Percentiles rank a stretch among this genome's conserved stretches.
Evolutionary conservation across 1,140 invertebrate species (phyloP).

Genomic region (Teleopsis dalmanni): DNA sequence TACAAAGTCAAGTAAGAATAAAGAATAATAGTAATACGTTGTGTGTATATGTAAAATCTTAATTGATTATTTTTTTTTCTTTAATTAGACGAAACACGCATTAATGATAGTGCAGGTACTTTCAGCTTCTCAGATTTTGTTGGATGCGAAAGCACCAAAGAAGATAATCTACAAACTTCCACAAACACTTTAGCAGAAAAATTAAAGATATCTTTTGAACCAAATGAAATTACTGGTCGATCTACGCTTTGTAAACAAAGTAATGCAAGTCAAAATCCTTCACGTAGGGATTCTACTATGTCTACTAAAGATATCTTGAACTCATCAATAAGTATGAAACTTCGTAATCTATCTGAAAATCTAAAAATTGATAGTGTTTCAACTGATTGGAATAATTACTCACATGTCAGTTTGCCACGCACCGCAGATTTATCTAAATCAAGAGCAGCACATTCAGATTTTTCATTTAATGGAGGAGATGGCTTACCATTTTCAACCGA

Average conservation of each 20-base stretch:
- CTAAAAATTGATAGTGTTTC: conserved; percentile 13
- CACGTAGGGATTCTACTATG: background rate
- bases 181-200: no score
- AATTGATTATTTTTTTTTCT: no score
- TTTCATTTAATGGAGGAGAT: conserved; percentile 22
- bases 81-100: no score
- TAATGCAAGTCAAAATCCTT: conserved; percentile 2
- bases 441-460: conserved; percentile 14
- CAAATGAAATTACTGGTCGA: conserved; percentile 34
- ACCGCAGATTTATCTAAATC: conserved; percentile 27
- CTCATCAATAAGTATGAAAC: conserved; percentile 32
- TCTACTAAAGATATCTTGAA: conserved; percentile 13
- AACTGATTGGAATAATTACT: no score
- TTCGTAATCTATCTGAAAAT: conserved; percentile 24
- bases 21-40: no score
- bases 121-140: no score
- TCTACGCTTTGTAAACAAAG: conserved; percentile 24
- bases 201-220: conserved; percentile 34
- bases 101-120: no score
- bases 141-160: no score
- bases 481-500: conserved; percentile 27
- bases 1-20: no score
- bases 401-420: conserved; percentile 30
- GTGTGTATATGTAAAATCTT: no score
- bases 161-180: no score